These are phyloP conservation scores for Brachyptera putata DNA, from an alignment of 2,888 invertebrate genomes.

Conservation along the genomic window DNA sequence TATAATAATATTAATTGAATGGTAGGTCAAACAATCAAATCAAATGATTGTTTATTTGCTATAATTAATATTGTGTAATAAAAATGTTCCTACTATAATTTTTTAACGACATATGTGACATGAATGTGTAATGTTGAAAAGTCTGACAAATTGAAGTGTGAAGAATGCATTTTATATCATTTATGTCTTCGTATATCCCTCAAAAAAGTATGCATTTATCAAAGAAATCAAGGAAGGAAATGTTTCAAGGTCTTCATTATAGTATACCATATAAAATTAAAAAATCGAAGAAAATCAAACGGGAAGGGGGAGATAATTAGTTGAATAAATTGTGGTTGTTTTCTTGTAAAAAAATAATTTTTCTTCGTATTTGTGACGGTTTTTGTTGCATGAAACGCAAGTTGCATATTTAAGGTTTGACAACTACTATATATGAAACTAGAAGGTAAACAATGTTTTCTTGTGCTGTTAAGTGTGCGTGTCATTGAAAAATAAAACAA, in stretches of 20 bases:
- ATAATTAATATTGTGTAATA: conserved; percentile 9
- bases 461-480: conserved; percentile 22
- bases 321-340: conserved; percentile 9
- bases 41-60: conserved; percentile 6
- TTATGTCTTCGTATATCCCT: background rate
- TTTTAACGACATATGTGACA: conserved; percentile 9
- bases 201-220: conserved; percentile 18
- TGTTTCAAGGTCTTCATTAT: conserved; percentile 3
- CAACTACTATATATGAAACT: conserved; percentile 11
- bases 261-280: background rate
- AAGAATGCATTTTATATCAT: conserved; percentile 18
- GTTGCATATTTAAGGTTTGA: conserved; percentile 20
- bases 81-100: conserved; percentile 21
- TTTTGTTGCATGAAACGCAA: conserved; percentile 18
- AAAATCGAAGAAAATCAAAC: background rate
- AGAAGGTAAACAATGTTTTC: conserved; percentile 19
- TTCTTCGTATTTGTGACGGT: conserved; percentile 6
- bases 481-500: conserved; percentile 15
- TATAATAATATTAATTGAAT: conserved; percentile 1
- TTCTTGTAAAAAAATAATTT: conserved; percentile 15
- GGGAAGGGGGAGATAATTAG: background rate
- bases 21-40: conserved; percentile 13
- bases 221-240: background rate
- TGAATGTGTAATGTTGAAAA: conserved; percentile 8
- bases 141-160: conserved; percentile 10